A percentile compares a stretch with the other conserved stretches of the same genome.
Evolutionary conservation across 2,113 vertebrate genomes (phyloP).

Genomic region (Pollachius pollachius): DNA sequence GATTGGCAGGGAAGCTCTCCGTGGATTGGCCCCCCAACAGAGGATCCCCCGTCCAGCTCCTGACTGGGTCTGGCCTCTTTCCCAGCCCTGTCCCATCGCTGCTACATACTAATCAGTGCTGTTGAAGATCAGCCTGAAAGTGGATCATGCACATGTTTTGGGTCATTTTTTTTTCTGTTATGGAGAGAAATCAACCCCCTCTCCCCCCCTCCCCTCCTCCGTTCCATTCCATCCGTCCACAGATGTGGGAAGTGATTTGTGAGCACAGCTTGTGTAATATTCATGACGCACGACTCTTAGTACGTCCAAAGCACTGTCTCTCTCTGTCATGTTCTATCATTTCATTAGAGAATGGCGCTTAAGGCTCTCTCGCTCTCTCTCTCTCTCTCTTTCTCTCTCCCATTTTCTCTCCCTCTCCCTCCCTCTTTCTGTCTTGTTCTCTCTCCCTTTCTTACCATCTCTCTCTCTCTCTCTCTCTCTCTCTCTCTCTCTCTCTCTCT

Average conservation of each 20-base stretch:
- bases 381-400: background rate
- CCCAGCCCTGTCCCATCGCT: no score
- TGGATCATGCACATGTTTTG: background rate
- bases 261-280: constrained; percentile 47
- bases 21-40: no score
- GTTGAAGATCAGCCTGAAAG: no score
- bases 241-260: constrained; percentile 29
- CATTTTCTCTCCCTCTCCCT: background rate
- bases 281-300: constrained; percentile 40
- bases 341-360: constrained; percentile 13
- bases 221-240: background rate
- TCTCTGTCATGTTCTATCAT: constrained; percentile 43
- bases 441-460: no score
- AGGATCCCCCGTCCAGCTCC: no score
- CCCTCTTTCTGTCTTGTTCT: background rate
- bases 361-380: background rate
- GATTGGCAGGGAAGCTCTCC: no score
- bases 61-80: no score
- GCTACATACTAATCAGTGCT: no score
- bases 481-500: background rate
- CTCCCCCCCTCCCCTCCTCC: background rate
- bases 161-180: background rate
- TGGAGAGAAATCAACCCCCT: background rate
- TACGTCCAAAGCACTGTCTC: constrained; percentile 34
- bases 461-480: no score